These are phyloP conservation scores for Drosophila eugracilis DNA, from an alignment of 1,140 invertebrate species.

Conservation along the genomic window DNA sequence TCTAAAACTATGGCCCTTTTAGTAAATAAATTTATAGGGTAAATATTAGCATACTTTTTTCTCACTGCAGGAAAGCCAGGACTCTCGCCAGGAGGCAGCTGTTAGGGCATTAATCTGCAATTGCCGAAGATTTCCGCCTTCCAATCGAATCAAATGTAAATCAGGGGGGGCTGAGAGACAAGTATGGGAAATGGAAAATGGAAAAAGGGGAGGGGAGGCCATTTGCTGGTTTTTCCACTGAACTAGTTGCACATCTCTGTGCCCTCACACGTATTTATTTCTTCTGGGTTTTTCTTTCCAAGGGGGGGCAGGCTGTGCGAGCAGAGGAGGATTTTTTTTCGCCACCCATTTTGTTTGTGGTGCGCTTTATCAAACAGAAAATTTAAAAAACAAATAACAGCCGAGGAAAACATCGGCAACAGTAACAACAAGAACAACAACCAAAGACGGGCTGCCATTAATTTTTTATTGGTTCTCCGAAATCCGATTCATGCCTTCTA, in stretches of 20 bases:
- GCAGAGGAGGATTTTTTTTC: constrained; percentile 53
- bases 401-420: constrained; percentile 23
- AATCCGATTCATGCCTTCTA: constrained; percentile 81
- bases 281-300: constrained; percentile 18
- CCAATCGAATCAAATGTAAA: constrained; percentile 82
- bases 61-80: constrained; percentile 1
- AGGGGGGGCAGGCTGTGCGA: constrained; percentile 10
- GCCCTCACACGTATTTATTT: constrained; percentile 50
- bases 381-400: constrained; percentile 81
- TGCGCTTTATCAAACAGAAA: constrained; percentile 82
- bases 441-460: constrained; percentile 62
- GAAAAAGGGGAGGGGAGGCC: neutral
- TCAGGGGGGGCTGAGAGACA: constrained; percentile 44
- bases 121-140: constrained; percentile 77
- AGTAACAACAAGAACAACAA: constrained; percentile 45
- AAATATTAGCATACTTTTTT: too few relatives aligned
- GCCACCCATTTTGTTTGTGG: constrained; percentile 80
- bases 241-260: constrained; percentile 75
- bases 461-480: constrained; percentile 82
- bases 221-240: constrained; percentile 48
- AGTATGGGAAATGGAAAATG: neutral
- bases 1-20: too few relatives aligned
- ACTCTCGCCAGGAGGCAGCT: constrained; percentile 62
- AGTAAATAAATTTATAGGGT: too few relatives aligned
- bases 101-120: constrained; percentile 82